phyloP scores from a whole-genome alignment of 2,888 invertebrate species.

The Allygus modestus region DNA sequence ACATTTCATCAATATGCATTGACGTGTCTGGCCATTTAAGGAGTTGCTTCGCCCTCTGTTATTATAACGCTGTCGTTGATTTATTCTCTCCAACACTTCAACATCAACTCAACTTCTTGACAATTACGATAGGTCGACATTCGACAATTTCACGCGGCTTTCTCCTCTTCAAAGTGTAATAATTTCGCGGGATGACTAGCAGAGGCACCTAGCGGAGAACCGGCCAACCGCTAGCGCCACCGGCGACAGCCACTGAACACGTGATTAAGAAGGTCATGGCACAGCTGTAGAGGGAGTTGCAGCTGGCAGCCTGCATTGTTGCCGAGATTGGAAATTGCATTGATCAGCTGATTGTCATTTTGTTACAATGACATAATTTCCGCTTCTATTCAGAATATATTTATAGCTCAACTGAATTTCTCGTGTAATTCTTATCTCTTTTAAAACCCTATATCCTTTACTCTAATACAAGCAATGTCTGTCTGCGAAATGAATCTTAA shows the following conservation, averaged over 20 bases:
- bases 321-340: slow-evolving; percentile 20
- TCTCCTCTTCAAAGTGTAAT: background rate
- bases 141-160: slow-evolving; percentile 74
- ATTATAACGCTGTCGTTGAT: background rate
- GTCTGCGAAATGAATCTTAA: too few relatives aligned
- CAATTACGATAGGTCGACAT: background rate
- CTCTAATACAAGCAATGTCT: too few relatives aligned
- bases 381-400: background rate
- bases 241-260: slow-evolving; percentile 16
- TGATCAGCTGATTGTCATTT: slow-evolving; percentile 35
- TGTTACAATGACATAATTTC: slow-evolving; percentile 9
- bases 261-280: slow-evolving; percentile 45
- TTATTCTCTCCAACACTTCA: background rate
- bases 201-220: slow-evolving; percentile 24
- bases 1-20: background rate
- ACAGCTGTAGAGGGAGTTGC: background rate
- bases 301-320: slow-evolving; percentile 4
- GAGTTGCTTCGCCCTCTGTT: background rate
- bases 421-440: too few relatives aligned
- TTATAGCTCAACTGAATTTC: too few relatives aligned
- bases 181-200: slow-evolving; percentile 48
- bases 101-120: background rate
- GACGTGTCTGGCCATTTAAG: background rate
- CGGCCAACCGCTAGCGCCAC: too few relatives aligned
- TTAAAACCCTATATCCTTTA: too few relatives aligned